Percentiles rank a stretch among this genome's conserved stretches.
Evolutionary conservation across 1,140 invertebrate species (phyloP).

Genomic region (Laupala kohalensis): DNA sequence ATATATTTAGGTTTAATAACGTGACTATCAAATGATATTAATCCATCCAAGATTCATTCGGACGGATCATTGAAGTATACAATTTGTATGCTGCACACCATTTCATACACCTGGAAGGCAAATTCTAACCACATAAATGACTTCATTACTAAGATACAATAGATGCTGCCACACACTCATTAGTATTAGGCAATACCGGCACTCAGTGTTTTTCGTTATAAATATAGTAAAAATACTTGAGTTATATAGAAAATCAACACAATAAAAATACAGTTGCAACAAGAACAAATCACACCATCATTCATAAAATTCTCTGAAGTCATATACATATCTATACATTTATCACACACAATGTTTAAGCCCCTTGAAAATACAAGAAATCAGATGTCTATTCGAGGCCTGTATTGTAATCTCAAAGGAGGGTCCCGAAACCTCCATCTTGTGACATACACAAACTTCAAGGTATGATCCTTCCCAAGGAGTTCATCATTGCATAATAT

Average conservation of each 20-base stretch:
- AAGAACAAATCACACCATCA: neutral
- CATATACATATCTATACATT: neutral
- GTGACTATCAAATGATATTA: no score
- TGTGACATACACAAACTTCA: conserved; percentile 97
- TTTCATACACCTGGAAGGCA: neutral
- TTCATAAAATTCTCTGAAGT: neutral
- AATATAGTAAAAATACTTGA: neutral
- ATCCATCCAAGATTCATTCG: no score
- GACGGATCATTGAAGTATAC: no score
- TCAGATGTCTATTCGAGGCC: conserved; percentile 55
- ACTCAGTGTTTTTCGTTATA: neutral
- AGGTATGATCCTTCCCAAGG: conserved; percentile 93
- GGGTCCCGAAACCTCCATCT: conserved; percentile 91
- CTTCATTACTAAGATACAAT: neutral
- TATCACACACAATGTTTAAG: neutral
- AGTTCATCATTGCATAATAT: conserved; percentile 97
- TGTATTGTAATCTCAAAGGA: conserved; percentile 69
- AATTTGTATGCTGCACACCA: neutral
- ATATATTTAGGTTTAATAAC: no score
- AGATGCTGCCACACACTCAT: neutral
- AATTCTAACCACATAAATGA: neutral
- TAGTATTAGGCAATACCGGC: neutral
- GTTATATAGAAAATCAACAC: neutral
- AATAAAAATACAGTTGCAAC: neutral
- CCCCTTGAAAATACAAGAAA: neutral